Evolutionary conservation across 2,797 vertebrate genomes (phyloP).

Genomic region (Phataginus tricuspis): DNA sequence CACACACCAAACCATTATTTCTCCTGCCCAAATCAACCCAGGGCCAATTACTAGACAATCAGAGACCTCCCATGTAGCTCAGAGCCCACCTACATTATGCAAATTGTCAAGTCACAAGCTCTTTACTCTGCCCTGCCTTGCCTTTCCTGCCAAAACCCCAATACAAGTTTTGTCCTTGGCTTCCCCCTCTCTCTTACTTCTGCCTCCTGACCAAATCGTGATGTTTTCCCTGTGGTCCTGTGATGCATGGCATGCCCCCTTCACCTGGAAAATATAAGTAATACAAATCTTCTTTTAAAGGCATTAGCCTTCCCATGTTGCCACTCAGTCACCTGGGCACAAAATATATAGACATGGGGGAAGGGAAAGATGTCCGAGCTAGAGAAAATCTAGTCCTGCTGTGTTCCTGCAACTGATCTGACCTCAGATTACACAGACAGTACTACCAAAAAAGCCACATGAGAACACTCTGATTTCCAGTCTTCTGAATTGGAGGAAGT

Average conservation of each 20-base stretch:
- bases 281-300: not conserved
- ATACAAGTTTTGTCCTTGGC: accelerated
- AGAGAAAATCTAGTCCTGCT: not conserved
- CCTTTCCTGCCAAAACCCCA: not conserved
- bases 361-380: not conserved
- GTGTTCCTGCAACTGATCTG: not conserved
- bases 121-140: not conserved
- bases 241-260: accelerated
- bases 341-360: not conserved
- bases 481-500: not conserved
- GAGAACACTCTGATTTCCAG: not conserved
- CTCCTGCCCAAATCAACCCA: not conserved
- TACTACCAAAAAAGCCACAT: not conserved
- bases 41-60: not conserved
- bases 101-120: not conserved
- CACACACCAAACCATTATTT: not conserved
- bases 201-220: not conserved
- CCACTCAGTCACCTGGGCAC: not conserved
- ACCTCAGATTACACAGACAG: not conserved
- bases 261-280: not conserved
- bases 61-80: no score
- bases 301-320: not conserved
- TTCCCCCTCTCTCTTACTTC: not conserved
- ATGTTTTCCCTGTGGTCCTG: accelerated
- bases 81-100: not conserved